Evolutionary conservation across 2,797 vertebrate genomes (phyloP).

Genomic region (Coranthus polyacanthus): DNA sequence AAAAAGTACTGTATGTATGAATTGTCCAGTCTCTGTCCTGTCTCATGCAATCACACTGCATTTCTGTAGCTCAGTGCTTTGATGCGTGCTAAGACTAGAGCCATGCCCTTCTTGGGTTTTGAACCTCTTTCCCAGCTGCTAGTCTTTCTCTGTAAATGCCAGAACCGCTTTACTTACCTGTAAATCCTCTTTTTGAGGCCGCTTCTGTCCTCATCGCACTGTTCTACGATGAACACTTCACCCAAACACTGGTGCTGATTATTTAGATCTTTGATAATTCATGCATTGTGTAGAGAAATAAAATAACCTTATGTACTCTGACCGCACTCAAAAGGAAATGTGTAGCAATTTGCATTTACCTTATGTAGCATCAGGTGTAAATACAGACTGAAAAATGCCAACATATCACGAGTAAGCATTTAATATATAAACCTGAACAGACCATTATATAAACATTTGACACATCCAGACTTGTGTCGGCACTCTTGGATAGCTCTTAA

Average conservation of each 20-base stretch:
- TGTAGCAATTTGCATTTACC: neutral
- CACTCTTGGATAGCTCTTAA: slow-evolving; percentile 24
- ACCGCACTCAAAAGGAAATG: neutral
- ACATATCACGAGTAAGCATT: slow-evolving; percentile 21
- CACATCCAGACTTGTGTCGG: slow-evolving; percentile 30
- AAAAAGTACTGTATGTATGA: neutral
- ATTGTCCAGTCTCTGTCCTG: neutral
- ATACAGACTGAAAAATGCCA: neutral
- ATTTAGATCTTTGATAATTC: slow-evolving; percentile 15
- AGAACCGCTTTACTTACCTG: slow-evolving; percentile 40
- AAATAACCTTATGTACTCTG: neutral
- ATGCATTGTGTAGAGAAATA: neutral
- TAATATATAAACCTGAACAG: slow-evolving; percentile 21
- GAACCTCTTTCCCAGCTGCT: slow-evolving; percentile 44
- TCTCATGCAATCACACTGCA: slow-evolving; percentile 2
- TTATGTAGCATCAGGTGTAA: slow-evolving; percentile 19
- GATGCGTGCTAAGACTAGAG: slow-evolving; percentile 25
- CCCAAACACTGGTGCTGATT: slow-evolving; percentile 2
- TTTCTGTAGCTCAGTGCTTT: slow-evolving; percentile 9
- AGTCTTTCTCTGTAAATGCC: slow-evolving; percentile 16
- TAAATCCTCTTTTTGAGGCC: slow-evolving; percentile 35
- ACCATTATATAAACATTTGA: slow-evolving; percentile 14
- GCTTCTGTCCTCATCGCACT: slow-evolving; percentile 26
- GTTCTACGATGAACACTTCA: neutral
- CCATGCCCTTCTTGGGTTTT: slow-evolving; percentile 45